Base-by-base conservation (phyloP, 1,140 invertebrate species). In the Schlechtendalia chinensis region DNA sequence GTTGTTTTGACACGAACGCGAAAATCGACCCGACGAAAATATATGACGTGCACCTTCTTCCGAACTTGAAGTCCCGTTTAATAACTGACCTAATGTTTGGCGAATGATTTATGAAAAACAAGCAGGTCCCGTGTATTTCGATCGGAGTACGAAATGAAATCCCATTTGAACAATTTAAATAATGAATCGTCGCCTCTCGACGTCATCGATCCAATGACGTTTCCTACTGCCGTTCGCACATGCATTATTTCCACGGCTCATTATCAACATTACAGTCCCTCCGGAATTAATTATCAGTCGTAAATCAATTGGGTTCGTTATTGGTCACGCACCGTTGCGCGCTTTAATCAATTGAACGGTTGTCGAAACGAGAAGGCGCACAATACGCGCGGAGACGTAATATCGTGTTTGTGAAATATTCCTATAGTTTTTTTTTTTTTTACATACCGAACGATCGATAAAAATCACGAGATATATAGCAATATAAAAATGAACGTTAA, bases 141-240 rank as follows among this genome's bases (percentile, higher is more conserved):
- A 71, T 71, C 67, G 50, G 27, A 71, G 47, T 24, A 47, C 29
- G 69, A 54, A 72, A 72, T 1, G 50, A 47, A 72, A 72, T 71
- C 53, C 53, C 69, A 29, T 72, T 72, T 53, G 12, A 72, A 72
- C 47, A 8, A 72, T 54, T 54, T 24, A 54, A 39, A 39, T 39
- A 8, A 39, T 39, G 8, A 39, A 39, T 24, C 27, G 11, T 54
- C 50, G 17, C 19, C 24, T 16, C n/a, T 72, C 47, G 29, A 53
- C 24, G 27, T 53, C 27, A 29, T 72, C 53, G 47, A 19, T 19
- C 47, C 11, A 32, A 29, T 54, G 47, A 72, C 24, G 24, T 29
- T 54, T 67, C 50, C 24, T 24, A 22, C 50, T 11, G 24, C 47
- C 24, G 17, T 72, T 72, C 19, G 17, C 17, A 72, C 27, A 54